A percentile compares a stretch with the other conserved stretches of the same genome.
Evolutionary conservation across 2,888 invertebrate genomes (phyloP).

Genomic region (Galeruca laticollis): DNA sequence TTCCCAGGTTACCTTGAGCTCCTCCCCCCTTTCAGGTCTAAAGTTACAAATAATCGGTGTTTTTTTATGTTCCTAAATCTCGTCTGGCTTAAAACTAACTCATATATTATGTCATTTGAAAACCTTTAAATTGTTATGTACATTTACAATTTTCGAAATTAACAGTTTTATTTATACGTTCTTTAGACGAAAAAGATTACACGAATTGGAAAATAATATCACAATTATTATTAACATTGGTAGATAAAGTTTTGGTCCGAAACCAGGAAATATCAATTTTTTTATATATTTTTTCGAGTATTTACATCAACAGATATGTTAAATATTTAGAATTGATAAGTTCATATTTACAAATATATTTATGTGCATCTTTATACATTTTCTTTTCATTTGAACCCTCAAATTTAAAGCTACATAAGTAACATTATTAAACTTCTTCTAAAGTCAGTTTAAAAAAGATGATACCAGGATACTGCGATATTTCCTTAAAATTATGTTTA

Average conservation of each 20-base stretch:
- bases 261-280: slow-evolving; percentile 28
- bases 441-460: too few species aligned
- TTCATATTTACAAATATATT: slow-evolving; percentile 26
- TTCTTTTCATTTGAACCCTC: neutral
- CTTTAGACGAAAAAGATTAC: neutral
- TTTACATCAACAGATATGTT: slow-evolving; percentile 39
- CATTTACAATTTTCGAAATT: too few species aligned
- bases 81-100: neutral
- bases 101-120: neutral
- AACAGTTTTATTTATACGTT: too few species aligned
- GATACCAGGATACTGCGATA: too few species aligned
- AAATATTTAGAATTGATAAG: slow-evolving; percentile 28
- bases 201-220: slow-evolving; percentile 42
- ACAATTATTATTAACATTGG: slow-evolving; percentile 44
- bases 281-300: slow-evolving; percentile 32
- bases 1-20: too few species aligned
- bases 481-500: too few species aligned
- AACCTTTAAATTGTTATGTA: neutral
- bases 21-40: too few species aligned
- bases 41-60: too few species aligned
- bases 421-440: too few species aligned
- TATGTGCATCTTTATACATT: neutral
- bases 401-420: too few species aligned
- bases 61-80: neutral
- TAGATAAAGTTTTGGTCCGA: slow-evolving; percentile 49